Evolutionary conservation across 2,113 vertebrate species (phyloP).

Genomic region (Hydrochoerus hydrochaeris): DNA sequence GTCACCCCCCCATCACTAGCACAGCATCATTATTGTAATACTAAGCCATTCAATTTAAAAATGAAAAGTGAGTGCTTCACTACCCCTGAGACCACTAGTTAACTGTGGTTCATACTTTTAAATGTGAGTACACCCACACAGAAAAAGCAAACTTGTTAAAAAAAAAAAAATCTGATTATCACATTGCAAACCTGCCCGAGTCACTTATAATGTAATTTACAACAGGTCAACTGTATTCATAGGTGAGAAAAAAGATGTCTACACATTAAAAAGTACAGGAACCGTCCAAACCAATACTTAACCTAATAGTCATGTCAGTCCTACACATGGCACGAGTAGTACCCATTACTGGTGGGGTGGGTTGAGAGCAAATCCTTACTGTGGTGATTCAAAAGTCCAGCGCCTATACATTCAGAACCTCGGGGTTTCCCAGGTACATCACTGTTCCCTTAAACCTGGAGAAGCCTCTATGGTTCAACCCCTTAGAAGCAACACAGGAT

Average conservation of each 20-base stretch:
- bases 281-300: constrained; percentile 44
- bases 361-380: constrained; percentile 37
- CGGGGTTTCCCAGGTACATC: constrained; percentile 75
- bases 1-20: constrained; percentile 53
- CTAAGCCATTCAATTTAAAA: constrained; percentile 56
- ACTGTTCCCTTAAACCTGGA: constrained; percentile 74
- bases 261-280: constrained; percentile 33
- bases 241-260: constrained; percentile 8
- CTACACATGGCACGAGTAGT: constrained; percentile 64
- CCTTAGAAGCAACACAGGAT: constrained; percentile 67
- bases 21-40: constrained; percentile 70
- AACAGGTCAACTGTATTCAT: constrained; percentile 60
- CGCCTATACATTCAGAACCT: constrained; percentile 70
- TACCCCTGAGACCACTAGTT: constrained; percentile 81
- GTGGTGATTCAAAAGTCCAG: constrained; percentile 57
- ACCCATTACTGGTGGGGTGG: not conserved
- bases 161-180: constrained; percentile 67
- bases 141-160: constrained; percentile 58
- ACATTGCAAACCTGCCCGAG: constrained; percentile 74
- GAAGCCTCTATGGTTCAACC: constrained; percentile 80
- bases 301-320: constrained; percentile 27
- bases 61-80: constrained; percentile 78
- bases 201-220: constrained; percentile 58
- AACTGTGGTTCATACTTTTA: constrained; percentile 80
- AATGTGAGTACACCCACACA: constrained; percentile 80